Evolutionary conservation across 2,797 vertebrate genomes (phyloP).

Genomic region (Amblyopsis hoosieri): DNA sequence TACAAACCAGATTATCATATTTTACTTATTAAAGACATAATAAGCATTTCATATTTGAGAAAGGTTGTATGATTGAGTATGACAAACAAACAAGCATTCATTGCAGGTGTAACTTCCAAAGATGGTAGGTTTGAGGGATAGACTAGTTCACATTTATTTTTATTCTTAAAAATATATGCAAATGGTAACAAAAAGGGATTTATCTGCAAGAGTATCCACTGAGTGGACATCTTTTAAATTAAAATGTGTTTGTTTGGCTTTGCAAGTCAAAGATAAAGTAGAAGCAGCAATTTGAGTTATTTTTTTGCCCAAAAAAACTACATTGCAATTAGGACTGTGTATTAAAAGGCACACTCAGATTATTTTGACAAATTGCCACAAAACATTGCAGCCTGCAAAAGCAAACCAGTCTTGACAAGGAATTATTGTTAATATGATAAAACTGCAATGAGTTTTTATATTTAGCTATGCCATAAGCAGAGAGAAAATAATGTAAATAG

Average conservation of each 20-base stretch:
- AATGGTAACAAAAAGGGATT: too few species aligned
- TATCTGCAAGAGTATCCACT: slow-evolving; percentile 43
- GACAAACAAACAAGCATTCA: too few species aligned
- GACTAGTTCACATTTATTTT: slow-evolving; percentile 60
- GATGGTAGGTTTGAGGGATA: slow-evolving; percentile 53
- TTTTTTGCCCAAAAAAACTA: too few species aligned
- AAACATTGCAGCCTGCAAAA: background rate
- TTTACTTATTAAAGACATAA: too few species aligned
- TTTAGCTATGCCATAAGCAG: background rate
- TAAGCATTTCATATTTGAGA: too few species aligned
- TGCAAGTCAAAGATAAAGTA: too few species aligned
- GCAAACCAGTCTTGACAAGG: slow-evolving; percentile 19
- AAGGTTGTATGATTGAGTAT: too few species aligned
- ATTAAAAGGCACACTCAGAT: too few species aligned
- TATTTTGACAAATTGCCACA: slow-evolving; percentile 26
- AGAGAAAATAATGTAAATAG: background rate
- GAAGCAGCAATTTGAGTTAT: too few species aligned
- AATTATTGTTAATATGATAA: slow-evolving; percentile 13
- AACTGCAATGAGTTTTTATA: slow-evolving; percentile 19
- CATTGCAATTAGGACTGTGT: too few species aligned
- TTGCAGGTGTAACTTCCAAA: background rate
- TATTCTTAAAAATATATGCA: slow-evolving; percentile 41
- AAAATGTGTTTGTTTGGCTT: too few species aligned
- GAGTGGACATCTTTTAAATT: slow-evolving; percentile 6
- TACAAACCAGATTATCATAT: too few species aligned